These are phyloP conservation scores for Cygnus olor DNA, from an alignment of 2,797 vertebrate genomes.

Conservation along the genomic window DNA sequence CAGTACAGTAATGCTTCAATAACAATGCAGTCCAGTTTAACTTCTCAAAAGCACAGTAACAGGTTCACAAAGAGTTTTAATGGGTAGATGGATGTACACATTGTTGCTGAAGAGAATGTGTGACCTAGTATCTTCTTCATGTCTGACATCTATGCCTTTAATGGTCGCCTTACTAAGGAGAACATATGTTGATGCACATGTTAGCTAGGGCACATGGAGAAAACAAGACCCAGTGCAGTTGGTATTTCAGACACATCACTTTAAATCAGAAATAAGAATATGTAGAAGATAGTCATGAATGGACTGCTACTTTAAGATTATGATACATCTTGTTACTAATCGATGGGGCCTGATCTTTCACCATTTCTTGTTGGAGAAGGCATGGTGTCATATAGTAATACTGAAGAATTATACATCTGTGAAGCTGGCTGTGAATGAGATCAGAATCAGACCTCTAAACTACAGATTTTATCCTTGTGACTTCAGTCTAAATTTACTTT, in stretches of 20 bases:
- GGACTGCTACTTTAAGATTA: neutral
- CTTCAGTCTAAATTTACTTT: slow-evolving; percentile 21
- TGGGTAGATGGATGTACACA: neutral
- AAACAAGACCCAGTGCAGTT: neutral
- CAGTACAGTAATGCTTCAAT: neutral
- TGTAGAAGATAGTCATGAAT: neutral
- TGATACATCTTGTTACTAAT: neutral
- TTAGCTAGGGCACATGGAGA: neutral
- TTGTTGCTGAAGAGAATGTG: neutral
- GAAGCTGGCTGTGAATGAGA: neutral
- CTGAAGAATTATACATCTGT: neutral
- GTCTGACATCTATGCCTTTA: neutral
- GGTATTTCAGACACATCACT: neutral
- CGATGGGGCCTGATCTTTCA: neutral
- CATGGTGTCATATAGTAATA: neutral
- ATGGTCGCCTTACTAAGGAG: neutral
- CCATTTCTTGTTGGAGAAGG: neutral
- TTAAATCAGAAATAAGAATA: neutral
- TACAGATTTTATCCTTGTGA: neutral
- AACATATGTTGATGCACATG: neutral
- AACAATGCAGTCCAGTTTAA: neutral
- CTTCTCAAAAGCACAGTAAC: neutral
- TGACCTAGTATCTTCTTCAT: neutral
- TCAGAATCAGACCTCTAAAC: neutral
- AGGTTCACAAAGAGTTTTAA: neutral